These are phyloP conservation scores for Grantiella picta DNA, from an alignment of 2,113 vertebrate genomes.

Conservation along the genomic window DNA sequence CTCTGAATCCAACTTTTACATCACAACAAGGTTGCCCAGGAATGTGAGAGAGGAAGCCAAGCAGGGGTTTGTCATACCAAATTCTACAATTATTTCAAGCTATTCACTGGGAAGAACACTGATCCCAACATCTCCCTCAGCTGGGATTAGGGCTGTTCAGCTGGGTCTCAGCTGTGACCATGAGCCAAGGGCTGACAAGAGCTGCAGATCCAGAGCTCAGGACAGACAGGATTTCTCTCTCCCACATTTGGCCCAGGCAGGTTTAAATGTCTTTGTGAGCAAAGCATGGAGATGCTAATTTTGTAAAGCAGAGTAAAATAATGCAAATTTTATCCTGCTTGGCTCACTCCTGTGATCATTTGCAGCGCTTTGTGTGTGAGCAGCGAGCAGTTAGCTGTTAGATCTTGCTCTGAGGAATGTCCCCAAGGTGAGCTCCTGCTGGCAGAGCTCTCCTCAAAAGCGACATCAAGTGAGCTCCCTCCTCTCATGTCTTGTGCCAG, in stretches of 20 bases:
- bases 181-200: not conserved
- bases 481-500: not conserved
- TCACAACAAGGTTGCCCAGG: not conserved
- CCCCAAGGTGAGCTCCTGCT: not conserved
- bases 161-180: not conserved
- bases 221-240: not conserved
- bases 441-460: not conserved
- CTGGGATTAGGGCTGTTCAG: not conserved
- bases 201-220: not conserved
- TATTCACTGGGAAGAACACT: not conserved
- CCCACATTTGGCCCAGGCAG: not conserved
- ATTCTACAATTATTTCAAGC: not conserved
- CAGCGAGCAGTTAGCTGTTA: not conserved
- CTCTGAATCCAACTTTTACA: not conserved
- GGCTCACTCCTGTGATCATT: not conserved
- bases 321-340: not conserved
- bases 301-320: not conserved
- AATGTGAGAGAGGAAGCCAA: not conserved
- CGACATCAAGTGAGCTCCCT: not conserved
- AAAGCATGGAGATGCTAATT: not conserved
- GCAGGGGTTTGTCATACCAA: not conserved
- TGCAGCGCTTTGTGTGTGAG: not conserved
- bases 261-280: not conserved
- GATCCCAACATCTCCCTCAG: not conserved
- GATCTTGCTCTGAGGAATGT: not conserved